These are phyloP conservation scores for Acipenser oxyrinchus DNA, from an alignment of 2,797 vertebrate genomes.

Conservation along the genomic window DNA sequence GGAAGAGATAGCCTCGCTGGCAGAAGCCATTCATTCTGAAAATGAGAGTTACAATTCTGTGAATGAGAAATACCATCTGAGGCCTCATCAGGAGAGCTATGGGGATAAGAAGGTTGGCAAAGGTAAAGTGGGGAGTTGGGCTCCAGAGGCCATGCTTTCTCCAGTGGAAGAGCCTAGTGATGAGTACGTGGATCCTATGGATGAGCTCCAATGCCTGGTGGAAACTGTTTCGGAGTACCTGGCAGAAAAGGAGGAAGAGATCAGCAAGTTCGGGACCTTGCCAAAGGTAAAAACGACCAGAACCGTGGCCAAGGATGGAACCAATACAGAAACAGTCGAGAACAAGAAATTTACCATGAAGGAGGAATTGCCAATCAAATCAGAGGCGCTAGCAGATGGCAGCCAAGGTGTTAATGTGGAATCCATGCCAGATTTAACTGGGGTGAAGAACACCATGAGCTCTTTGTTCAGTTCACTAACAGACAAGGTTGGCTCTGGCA, in stretches of 20 bases:
- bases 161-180: conserved; percentile 58
- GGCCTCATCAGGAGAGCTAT: conserved; percentile 13
- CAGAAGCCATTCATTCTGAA: conserved; percentile 31
- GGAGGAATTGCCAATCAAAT: conserved; percentile 35
- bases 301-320: conserved; percentile 38
- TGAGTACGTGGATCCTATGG: conserved; percentile 73
- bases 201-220: conserved; percentile 82
- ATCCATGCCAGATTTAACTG: conserved; percentile 50
- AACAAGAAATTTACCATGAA: conserved; percentile 13
- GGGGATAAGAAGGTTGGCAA: conserved; percentile 48
- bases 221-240: conserved; percentile 91
- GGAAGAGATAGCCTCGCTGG: conserved; percentile 48
- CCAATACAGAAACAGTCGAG: conserved; percentile 11
- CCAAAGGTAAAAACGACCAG: conserved; percentile 62
- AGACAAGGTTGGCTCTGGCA: conserved; percentile 67
- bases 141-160: conserved; percentile 44
- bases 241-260: conserved; percentile 89
- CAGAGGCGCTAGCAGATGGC: conserved; percentile 34
- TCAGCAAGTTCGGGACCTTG: conserved; percentile 72
- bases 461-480: conserved; percentile 64
- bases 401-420: conserved; percentile 44
- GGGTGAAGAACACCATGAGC: conserved; percentile 74
- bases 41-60: not conserved
- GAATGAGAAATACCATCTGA: too few relatives aligned
- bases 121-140: conserved; percentile 28